Conservation (phyloP, 2,888 invertebrate species). For the Drosophila niveifrons region DNA sequence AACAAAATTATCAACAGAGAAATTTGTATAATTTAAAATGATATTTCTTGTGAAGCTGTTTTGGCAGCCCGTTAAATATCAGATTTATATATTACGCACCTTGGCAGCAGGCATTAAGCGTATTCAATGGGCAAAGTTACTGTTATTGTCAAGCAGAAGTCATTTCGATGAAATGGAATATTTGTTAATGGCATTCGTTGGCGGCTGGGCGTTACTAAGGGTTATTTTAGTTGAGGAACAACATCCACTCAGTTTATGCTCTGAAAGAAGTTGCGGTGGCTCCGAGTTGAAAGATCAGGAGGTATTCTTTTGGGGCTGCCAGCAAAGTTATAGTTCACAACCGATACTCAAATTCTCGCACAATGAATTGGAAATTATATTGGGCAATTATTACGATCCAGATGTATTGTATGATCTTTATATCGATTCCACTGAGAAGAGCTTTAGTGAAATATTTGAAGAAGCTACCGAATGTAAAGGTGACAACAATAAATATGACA, state of each 20-base stretch:
- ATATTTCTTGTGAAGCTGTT: neutral
- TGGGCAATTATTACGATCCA: neutral
- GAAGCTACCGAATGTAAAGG: neutral
- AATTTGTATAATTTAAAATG: neutral
- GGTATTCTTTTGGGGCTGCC: conserved; percentile 2
- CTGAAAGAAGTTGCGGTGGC: neutral
- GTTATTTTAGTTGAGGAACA: neutral
- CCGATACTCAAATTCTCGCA: conserved; percentile 7
- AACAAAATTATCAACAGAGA: neutral
- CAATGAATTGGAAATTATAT: neutral
- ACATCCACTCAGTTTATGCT: too few species aligned
- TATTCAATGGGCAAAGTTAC: neutral
- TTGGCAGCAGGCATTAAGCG: neutral
- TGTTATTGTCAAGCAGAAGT: neutral
- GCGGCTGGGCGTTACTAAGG: neutral
- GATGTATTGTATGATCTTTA: neutral
- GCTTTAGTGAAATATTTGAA: neutral
- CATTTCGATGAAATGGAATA: conserved; percentile 4
- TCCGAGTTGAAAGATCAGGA: neutral
- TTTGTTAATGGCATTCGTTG: conserved; percentile 9
- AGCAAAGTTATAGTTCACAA: conserved; percentile 6
- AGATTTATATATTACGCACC: neutral
- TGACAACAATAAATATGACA: neutral
- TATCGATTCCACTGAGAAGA: neutral
- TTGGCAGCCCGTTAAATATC: neutral